Conservation (phyloP, 2,113 vertebrate species). For the Pseudopipra pipra region DNA sequence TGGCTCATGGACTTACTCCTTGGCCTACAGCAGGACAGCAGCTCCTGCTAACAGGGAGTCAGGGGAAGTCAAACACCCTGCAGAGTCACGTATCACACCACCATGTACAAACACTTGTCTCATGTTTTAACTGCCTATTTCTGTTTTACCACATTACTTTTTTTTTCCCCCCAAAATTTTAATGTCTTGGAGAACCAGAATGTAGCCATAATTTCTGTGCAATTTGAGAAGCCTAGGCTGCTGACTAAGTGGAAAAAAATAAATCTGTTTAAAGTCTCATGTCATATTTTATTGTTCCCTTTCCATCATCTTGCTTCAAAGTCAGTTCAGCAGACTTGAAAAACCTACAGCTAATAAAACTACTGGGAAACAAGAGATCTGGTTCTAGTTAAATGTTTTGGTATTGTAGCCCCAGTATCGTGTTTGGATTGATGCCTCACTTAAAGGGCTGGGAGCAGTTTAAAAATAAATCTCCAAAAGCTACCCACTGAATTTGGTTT, state of each 20-base stretch:
- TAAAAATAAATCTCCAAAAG: background rate
- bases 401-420: background rate
- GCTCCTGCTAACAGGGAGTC: background rate
- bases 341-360: background rate
- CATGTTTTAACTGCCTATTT: background rate
- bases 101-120: background rate
- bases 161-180: background rate
- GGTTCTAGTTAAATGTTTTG: background rate
- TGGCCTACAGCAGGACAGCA: background rate
- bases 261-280: background rate
- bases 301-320: constrained; percentile 1
- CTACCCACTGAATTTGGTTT: background rate
- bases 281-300: background rate
- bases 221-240: background rate
- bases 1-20: background rate
- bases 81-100: background rate
- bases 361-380: background rate
- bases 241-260: background rate
- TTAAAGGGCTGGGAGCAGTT: background rate
- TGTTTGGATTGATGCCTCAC: background rate
- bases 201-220: background rate
- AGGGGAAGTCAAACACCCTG: background rate
- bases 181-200: background rate
- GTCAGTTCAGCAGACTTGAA: background rate
- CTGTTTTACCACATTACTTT: background rate